Base-by-base conservation (phyloP, 2,888 invertebrate species). In the Heliconius hortense region DNA sequence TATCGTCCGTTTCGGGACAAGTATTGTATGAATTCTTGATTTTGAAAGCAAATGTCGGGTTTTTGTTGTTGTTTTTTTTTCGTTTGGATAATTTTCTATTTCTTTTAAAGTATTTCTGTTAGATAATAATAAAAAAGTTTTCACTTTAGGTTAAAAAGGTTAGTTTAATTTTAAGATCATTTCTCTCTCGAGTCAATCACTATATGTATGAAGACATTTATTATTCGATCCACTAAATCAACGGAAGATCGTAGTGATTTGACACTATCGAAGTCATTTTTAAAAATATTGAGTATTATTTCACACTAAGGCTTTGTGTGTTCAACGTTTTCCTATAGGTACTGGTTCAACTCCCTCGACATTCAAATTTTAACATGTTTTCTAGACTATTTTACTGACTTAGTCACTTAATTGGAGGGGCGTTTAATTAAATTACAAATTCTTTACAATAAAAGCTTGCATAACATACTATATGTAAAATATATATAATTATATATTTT, bases 1-100 rank as follows among this genome's bases (percentile, higher is more conserved):
- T 78, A 78, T 77, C 78, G 76, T 79, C 79, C 79, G 76, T 77
- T 79, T 79, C 64, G 75, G 75, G 75, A 75, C 75, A 75, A 75
- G 75, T 70, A 75, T 70, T 75, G 70, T 75, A 43, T 60, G 71
- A 71, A 74, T 78, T 78, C 64, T 64, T 78, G 53, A 67, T 73
- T 73, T 74, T 78, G 62, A 73, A 74, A 76, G 72, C 72, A 74
- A 76, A 72, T 60, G 72, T 69, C 74, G 26, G 71, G 28, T 24
- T 73, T 72, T 64, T 64, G 11, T 64, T 69, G 66, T 43, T 67
- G 26, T 21, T 73, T 73, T 70, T 59, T 72, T 72, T 62, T 77
- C 70, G 43, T 73, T 73, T 70, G 66, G 43, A 73, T 75, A 75
- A 70, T 64, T 77, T 71, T 75, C 73, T 75, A 28, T 70, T 48